Evolutionary conservation across 2,797 vertebrate species (phyloP).

Genomic region (Acanthurus tractus): DNA sequence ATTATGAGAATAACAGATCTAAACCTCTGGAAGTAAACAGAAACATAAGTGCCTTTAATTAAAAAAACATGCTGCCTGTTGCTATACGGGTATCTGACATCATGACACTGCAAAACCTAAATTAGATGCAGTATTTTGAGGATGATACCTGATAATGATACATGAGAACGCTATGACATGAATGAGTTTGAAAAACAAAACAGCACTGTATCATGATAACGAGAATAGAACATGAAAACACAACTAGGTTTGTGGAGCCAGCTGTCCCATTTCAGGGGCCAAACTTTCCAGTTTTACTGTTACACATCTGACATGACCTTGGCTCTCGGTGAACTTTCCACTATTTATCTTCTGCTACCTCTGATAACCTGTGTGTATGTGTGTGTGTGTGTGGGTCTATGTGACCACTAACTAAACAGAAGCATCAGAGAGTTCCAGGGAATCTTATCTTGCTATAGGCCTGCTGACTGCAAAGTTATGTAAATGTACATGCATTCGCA

Average conservation of each 20-base stretch:
- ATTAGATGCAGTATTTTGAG: constrained; percentile 24
- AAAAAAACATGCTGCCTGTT: background rate
- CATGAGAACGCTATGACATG: constrained; percentile 11
- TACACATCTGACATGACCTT: constrained; percentile 78
- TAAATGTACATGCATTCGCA: constrained; percentile 67
- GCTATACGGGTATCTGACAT: background rate
- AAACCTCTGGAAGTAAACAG: too few species aligned
- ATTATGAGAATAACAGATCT: background rate
- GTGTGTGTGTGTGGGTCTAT: constrained; percentile 27
- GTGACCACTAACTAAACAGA: constrained; percentile 68
- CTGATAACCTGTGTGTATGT: constrained; percentile 74
- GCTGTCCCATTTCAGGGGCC: constrained; percentile 57
- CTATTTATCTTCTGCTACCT: constrained; percentile 78
- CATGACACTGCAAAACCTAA: background rate
- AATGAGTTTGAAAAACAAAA: constrained; percentile 40
- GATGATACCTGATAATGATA: constrained; percentile 20
- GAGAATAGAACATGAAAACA: constrained; percentile 35
- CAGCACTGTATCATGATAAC: constrained; percentile 19
- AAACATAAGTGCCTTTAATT: background rate
- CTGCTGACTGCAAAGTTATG: constrained; percentile 76
- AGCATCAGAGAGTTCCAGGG: constrained; percentile 72
- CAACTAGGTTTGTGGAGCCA: constrained; percentile 42
- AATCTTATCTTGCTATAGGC: constrained; percentile 74
- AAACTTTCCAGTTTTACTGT: constrained; percentile 53
- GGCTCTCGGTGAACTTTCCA: constrained; percentile 80